Percentiles rank a stretch among this genome's conserved stretches.
These are phyloP conservation scores for Cydia amplana DNA, from an alignment of 1,140 invertebrate genomes.

Conservation along the genomic window DNA sequence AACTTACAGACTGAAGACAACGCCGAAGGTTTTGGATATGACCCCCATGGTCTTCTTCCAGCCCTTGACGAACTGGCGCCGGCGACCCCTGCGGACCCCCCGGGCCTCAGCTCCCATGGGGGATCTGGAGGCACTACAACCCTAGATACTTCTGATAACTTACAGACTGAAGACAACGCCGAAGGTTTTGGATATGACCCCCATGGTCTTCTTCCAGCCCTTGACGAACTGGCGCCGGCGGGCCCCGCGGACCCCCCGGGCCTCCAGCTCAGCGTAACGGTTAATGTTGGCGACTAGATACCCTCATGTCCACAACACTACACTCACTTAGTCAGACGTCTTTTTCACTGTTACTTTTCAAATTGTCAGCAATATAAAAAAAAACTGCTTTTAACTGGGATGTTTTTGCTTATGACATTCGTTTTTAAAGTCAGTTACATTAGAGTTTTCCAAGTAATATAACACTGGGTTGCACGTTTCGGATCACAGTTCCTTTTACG, in stretches of 20 bases:
- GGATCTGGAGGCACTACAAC: no score
- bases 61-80: constrained; percentile 74
- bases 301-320: constrained; percentile 59
- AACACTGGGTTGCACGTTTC: no score
- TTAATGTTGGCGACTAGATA: constrained; percentile 67
- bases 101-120: constrained; percentile 53
- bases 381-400: no score
- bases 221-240: constrained; percentile 75
- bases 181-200: constrained; percentile 85
- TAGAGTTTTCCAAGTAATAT: no score
- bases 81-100: constrained; percentile 67
- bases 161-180: constrained; percentile 87
- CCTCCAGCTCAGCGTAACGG: constrained; percentile 65
- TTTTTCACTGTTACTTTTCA: not conserved
- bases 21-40: constrained; percentile 85
- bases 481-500: no score
- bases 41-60: constrained; percentile 83
- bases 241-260: constrained; percentile 64
- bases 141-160: constrained; percentile 69
- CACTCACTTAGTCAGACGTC: constrained; percentile 45
- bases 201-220: constrained; percentile 81
- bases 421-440: no score
- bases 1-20: constrained; percentile 87
- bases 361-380: not conserved
- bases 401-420: no score